Percentiles rank a stretch among this genome's conserved stretches.
Evolutionary conservation across 2,113 vertebrate species (phyloP).

Genomic region (Ammodytes dubius): DNA sequence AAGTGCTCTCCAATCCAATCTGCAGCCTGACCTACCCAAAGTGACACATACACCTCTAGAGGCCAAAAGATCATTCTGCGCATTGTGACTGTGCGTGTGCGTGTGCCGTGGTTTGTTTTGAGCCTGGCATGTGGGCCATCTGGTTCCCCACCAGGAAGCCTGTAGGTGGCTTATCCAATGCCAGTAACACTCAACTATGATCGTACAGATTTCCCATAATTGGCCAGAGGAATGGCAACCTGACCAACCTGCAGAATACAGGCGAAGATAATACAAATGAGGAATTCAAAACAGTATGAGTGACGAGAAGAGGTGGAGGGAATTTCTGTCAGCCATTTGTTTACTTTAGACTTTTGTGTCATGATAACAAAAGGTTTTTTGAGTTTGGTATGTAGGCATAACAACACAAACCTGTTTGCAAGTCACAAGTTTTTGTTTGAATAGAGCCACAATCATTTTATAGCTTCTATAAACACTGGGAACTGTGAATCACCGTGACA

Average conservation of each 20-base stretch:
- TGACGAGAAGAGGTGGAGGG: neutral
- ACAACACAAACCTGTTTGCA: neutral
- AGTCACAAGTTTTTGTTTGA: neutral
- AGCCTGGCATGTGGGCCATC: slow-evolving; percentile 53
- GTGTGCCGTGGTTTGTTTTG: slow-evolving; percentile 29
- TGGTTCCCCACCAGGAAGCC: slow-evolving; percentile 42
- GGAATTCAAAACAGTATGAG: neutral
- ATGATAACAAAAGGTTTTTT: slow-evolving; percentile 5
- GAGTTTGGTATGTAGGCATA: neutral
- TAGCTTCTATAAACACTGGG: neutral
- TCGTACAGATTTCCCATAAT: slow-evolving; percentile 33
- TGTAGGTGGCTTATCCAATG: slow-evolving; percentile 39
- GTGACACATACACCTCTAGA: slow-evolving; percentile 18
- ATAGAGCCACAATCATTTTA: neutral
- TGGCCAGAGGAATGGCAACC: neutral
- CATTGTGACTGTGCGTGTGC: neutral
- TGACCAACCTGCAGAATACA: neutral
- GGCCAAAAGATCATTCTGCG: slow-evolving; percentile 19
- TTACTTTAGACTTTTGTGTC: neutral
- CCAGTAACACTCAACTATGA: slow-evolving; percentile 27
- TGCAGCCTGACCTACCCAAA: slow-evolving; percentile 28
- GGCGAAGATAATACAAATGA: neutral
- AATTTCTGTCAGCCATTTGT: neutral
- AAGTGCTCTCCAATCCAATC: slow-evolving; percentile 4
- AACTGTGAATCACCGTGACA: neutral